Conservation (phyloP, 1,140 invertebrate species). For the Thrips palmi region DNA sequence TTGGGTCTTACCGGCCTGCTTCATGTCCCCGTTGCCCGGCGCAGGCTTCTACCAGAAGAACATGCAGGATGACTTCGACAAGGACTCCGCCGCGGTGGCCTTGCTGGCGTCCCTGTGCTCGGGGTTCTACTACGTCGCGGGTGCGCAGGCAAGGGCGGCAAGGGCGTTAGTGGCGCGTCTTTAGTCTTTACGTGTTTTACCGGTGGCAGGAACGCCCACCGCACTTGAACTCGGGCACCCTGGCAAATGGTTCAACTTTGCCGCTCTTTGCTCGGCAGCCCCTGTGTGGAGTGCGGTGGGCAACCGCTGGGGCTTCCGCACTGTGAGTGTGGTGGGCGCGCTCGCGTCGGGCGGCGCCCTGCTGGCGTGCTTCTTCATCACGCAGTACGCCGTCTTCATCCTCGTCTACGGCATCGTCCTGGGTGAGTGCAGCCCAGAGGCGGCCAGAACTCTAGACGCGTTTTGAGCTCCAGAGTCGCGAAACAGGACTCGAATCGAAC, state of each 20-base stretch:
- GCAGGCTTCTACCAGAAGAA: no score
- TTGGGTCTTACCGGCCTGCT: conserved; percentile 26
- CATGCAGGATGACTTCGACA: conserved; percentile 30
- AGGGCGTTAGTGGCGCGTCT: background rate
- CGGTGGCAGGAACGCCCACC: no score
- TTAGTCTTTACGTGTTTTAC: no score
- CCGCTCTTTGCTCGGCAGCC: conserved; percentile 20
- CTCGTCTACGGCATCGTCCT: conserved; percentile 27
- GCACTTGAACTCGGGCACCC: background rate
- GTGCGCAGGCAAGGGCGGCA: conserved; percentile 2
- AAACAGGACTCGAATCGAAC: no score
- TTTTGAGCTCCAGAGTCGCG: no score
- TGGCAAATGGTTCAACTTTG: background rate
- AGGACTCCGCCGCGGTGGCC: conserved; percentile 18
- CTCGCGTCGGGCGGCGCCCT: conserved; percentile 21
- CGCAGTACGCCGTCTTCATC: conserved; percentile 26
- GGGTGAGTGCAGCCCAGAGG: conserved; percentile 19
- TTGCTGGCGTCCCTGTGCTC: background rate
- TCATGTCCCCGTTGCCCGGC: background rate
- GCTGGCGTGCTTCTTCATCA: conserved; percentile 25
- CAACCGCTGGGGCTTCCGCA: conserved; percentile 35
- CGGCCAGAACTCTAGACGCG: no score
- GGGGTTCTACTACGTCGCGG: conserved; percentile 7
- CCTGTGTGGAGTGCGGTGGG: conserved; percentile 33
- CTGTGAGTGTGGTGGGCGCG: conserved; percentile 31